phyloP scores from a whole-genome alignment of 2,113 vertebrate genomes.

The Ptilonorhynchus violaceus region DNA sequence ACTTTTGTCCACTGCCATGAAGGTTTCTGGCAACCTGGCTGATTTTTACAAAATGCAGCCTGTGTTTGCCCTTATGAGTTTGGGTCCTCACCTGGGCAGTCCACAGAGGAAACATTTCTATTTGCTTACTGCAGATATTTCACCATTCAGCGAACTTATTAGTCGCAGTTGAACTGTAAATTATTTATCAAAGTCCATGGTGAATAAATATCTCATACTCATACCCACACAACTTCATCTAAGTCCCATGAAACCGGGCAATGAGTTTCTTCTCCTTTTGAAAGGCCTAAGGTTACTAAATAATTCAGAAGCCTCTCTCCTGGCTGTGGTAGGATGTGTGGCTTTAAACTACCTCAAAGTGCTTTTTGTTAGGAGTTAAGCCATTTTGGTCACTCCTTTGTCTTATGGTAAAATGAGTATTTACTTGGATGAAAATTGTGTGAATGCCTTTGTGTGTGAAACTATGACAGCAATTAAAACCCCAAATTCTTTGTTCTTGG shows the following conservation, averaged over 20 bases:
- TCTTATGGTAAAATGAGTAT: constrained; percentile 33
- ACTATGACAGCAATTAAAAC: background rate
- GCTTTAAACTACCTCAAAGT: constrained; percentile 67
- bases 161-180: constrained; percentile 68
- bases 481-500: background rate
- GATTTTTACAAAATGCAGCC: constrained; percentile 44
- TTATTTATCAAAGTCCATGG: constrained; percentile 77
- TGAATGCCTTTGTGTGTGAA: constrained; percentile 11
- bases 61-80: constrained; percentile 46
- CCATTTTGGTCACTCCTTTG: constrained; percentile 18
- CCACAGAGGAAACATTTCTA: constrained; percentile 57
- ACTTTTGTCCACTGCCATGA: background rate
- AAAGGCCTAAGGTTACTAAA: constrained; percentile 71
- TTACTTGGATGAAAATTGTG: constrained; percentile 20
- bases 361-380: constrained; percentile 56
- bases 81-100: constrained; percentile 51
- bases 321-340: constrained; percentile 57
- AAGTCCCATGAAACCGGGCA: constrained; percentile 64
- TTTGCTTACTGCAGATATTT: constrained; percentile 69
- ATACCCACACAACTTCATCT: constrained; percentile 65
- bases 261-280: constrained; percentile 73
- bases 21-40: constrained; percentile 19
- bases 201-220: constrained; percentile 68
- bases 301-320: constrained; percentile 72
- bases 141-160: constrained; percentile 65